phyloP scores from a whole-genome alignment of 2,797 vertebrate genomes.

The Eulemur coronatus region DNA sequence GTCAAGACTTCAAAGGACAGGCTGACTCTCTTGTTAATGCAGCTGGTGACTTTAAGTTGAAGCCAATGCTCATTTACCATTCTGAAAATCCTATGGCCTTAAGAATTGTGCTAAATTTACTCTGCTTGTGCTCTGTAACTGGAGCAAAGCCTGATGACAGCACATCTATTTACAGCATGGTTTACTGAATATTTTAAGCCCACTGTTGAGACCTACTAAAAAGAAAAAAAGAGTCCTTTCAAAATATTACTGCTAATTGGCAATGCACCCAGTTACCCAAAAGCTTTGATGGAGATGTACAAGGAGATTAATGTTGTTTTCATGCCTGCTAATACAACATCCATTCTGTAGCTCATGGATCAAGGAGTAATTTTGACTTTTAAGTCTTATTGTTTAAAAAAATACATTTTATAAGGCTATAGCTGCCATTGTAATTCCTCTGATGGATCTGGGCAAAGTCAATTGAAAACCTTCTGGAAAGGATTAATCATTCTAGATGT shows the following conservation, averaged over 20 bases:
- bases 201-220: not conserved
- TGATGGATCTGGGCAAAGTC: not conserved
- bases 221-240: not conserved
- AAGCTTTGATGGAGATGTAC: not conserved
- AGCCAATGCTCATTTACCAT: not conserved
- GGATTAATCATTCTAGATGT: not conserved
- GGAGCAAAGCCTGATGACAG: not conserved
- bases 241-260: not conserved
- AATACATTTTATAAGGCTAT: not conserved
- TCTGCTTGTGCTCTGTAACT: not conserved
- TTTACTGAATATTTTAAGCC: not conserved
- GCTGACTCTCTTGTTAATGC: not conserved
- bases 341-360: not conserved
- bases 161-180: not conserved
- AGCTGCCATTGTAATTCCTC: not conserved
- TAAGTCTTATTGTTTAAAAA: not conserved
- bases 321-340: not conserved
- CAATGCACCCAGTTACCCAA: not conserved
- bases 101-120: not conserved
- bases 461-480: not conserved
- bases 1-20: not conserved
- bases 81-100: not conserved
- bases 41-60: not conserved
- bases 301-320: not conserved
- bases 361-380: not conserved